Conservation (phyloP, 2,113 vertebrate genomes). For the Ceuthmochares aereus region DNA sequence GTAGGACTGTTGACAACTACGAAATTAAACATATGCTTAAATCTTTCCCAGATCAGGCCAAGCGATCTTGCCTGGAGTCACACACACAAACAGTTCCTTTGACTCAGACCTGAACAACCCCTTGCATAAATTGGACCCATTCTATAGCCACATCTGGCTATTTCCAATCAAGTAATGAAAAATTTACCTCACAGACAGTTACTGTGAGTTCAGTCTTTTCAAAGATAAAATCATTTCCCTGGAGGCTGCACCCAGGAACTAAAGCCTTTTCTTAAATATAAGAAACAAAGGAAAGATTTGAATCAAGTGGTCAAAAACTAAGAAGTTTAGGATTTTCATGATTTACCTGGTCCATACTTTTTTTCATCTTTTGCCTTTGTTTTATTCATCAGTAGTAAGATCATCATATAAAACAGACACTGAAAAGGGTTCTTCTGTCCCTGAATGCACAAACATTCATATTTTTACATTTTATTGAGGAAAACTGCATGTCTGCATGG, state of each 20-base stretch:
- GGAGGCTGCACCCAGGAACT: background rate
- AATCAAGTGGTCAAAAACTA: background rate
- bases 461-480: background rate
- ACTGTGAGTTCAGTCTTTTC: background rate
- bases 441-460: background rate
- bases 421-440: background rate
- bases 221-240: background rate
- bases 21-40: constrained; percentile 12
- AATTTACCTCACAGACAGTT: background rate
- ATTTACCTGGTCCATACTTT: background rate
- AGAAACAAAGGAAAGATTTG: background rate
- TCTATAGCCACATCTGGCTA: background rate
- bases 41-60: constrained; percentile 6
- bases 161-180: background rate
- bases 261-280: background rate
- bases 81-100: background rate
- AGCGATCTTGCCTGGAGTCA: background rate
- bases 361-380: background rate
- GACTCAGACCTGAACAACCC: background rate
- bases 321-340: background rate
- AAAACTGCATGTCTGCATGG: background rate
- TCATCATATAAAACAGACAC: background rate
- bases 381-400: background rate
- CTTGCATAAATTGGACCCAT: background rate
- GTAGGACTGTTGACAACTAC: constrained; percentile 30